A percentile compares a stretch with the other conserved stretches of the same genome.
phyloP scores from a whole-genome alignment of 2,113 vertebrate genomes.

The Papio anubis region DNA sequence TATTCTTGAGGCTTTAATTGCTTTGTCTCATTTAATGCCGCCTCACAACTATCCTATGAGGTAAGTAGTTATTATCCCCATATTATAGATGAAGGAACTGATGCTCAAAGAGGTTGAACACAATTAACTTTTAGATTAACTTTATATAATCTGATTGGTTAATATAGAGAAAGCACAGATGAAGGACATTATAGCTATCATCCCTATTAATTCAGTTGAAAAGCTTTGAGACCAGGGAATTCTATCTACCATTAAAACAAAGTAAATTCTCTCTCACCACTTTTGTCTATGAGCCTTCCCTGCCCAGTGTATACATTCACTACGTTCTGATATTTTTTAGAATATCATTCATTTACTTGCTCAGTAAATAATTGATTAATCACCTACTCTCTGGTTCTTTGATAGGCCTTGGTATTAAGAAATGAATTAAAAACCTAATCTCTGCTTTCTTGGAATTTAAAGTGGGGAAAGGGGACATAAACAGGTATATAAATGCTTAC shows the following conservation, averaged over 20 bases:
- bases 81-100: not conserved
- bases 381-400: not conserved
- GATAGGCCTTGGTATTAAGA: not conserved
- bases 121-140: conserved; percentile 1
- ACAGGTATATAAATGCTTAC: not conserved
- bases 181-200: not conserved
- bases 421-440: not conserved
- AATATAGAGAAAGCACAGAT: not conserved
- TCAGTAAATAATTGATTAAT: not conserved
- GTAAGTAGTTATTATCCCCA: not conserved
- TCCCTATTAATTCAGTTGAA: not conserved
- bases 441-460: not conserved
- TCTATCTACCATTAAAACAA: not conserved
- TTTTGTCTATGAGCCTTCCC: not conserved
- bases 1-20: not conserved
- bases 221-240: not conserved
- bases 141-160: not conserved
- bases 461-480: not conserved
- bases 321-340: not conserved
- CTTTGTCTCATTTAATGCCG: not conserved
- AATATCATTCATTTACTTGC: not conserved
- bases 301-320: not conserved
- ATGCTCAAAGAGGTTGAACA: not conserved
- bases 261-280: not conserved
- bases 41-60: not conserved